Base-by-base conservation (phyloP, 2,888 invertebrate genomes). In the Auanema sp. region DNA sequence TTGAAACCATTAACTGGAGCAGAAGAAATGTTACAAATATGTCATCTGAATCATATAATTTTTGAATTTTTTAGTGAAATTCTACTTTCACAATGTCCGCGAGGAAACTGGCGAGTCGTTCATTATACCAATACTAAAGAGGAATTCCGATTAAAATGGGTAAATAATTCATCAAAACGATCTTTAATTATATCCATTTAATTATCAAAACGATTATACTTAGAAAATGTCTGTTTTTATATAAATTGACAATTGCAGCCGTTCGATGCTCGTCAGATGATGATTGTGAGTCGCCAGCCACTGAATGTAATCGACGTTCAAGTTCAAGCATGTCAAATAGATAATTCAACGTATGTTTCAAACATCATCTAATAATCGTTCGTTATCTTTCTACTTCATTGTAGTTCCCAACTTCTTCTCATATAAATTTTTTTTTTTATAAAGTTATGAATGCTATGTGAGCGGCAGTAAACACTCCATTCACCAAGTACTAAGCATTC, bases 61-160 rank as follows among this genome's bases (percentile, higher is more conserved):
- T 43, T 49, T 24, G 23, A 12, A n/a, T 51, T 55, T 65, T 72
- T 49, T 63, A 72, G 72, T 25, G 72, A 72, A 63, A 58, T 72
- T 33, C 60, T 72, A 21, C 68, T 68, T 43, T 59, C 69, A 21
- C 68, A 70, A 59, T 72, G 72, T 56, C 59, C 59, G n/a, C 60
- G 64, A 57, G 69, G 68, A 33, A 63, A 66, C 52, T 72, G 72
- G 72, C 61, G 65, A 63, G 72, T 72, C 18, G 72, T 66, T 21
- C 72, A 72, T 64, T 72, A 72, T 58, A 72, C 69, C 23, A 72
- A 72, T 56, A 60, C 68, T 5, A 72, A 72, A 51, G 66, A 69
- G 23, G 62, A 70, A 40, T 72, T 72, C 40, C 58, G 69, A 59
- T 64, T 72, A 51, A 69, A 72, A 49, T 53, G 62, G 66, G 72